Evolutionary conservation across 2,113 vertebrate genomes (phyloP).

Genomic region (Platichthys flesus): DNA sequence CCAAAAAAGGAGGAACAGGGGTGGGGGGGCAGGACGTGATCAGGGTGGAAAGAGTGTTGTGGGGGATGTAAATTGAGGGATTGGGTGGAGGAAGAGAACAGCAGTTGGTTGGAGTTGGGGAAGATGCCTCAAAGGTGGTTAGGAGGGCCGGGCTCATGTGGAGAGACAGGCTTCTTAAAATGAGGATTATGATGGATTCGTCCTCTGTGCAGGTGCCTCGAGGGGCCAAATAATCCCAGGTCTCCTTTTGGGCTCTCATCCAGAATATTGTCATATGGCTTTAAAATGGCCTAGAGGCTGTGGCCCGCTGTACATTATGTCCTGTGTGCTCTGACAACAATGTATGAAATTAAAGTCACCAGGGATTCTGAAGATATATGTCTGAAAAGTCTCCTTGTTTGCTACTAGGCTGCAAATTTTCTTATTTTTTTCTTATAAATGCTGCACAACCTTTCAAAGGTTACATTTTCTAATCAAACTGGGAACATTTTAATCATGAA

Average conservation of each 20-base stretch:
- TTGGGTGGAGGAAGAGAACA: background rate
- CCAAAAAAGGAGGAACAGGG: slow-evolving; percentile 28
- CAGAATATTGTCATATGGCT: background rate
- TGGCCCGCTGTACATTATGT: background rate
- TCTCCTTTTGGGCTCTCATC: background rate
- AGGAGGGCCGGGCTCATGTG: slow-evolving; percentile 12
- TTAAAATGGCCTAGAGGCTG: background rate
- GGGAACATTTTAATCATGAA: too few species aligned
- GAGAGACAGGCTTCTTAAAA: slow-evolving; percentile 25
- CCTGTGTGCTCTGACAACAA: background rate
- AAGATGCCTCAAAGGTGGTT: slow-evolving; percentile 39
- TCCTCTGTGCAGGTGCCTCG: background rate
- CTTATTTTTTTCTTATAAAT: too few species aligned
- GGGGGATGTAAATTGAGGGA: background rate
- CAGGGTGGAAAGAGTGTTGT: slow-evolving; percentile 27
- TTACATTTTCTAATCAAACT: too few species aligned
- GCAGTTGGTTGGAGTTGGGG: slow-evolving; percentile 18
- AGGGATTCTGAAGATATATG: background rate
- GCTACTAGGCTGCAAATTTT: too few species aligned
- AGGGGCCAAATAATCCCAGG: background rate
- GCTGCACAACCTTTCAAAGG: too few species aligned
- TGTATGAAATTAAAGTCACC: background rate
- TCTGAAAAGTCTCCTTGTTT: too few species aligned
- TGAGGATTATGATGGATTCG: background rate
- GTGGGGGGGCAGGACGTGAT: slow-evolving; percentile 41